phyloP scores from a whole-genome alignment of 2,888 invertebrate genomes.

The Carpatolechia fugitivella region DNA sequence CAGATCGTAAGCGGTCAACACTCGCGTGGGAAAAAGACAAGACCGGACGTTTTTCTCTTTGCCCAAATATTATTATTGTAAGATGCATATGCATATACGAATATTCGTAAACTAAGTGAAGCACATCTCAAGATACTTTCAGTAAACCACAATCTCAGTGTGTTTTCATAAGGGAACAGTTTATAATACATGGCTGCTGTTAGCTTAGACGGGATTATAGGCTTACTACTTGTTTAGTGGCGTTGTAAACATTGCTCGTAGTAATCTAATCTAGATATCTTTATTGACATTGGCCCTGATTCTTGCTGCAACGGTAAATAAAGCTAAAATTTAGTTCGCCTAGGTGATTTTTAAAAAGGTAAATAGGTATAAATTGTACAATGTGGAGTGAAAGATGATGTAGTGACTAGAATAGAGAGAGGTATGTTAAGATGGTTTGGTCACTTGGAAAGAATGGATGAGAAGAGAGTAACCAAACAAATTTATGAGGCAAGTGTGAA shows the following conservation, averaged over 20 bases:
- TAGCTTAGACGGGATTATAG: constrained; percentile 7
- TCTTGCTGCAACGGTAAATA: background rate
- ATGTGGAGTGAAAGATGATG: no score
- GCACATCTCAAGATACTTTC: background rate
- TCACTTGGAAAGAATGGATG: no score
- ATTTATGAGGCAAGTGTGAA: no score
- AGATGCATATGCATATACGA: constrained; percentile 29
- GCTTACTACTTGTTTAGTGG: constrained; percentile 1
- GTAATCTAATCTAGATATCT: background rate
- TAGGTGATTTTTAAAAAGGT: no score
- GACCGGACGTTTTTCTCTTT: constrained; percentile 38
- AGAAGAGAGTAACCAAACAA: no score
- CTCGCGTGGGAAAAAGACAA: constrained; percentile 58
- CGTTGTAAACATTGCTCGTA: background rate
- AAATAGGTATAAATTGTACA: no score
- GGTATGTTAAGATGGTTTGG: no score
- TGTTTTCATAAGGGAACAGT: constrained; percentile 8
- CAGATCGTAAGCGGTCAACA: constrained; percentile 36
- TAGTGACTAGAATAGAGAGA: no score
- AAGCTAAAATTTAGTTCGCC: background rate
- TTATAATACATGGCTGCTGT: constrained; percentile 12
- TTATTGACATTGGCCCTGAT: background rate
- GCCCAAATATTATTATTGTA: constrained; percentile 39
- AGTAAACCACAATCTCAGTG: background rate
- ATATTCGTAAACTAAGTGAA: background rate